phyloP scores from a whole-genome alignment of 2,113 vertebrate genomes.

The Clarias magur region DNA sequence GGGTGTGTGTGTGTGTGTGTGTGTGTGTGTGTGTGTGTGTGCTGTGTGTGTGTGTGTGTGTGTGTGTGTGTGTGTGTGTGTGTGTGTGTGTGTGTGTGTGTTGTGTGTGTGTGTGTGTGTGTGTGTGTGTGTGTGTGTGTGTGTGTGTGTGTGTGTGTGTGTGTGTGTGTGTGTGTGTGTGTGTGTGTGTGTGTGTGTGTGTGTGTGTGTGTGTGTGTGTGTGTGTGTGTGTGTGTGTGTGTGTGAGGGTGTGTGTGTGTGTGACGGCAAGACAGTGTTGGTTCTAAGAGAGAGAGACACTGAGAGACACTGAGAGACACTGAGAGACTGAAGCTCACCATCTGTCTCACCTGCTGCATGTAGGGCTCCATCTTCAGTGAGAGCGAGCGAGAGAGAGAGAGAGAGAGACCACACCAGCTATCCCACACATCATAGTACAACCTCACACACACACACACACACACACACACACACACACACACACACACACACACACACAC shows the following conservation, averaged over 20 bases:
- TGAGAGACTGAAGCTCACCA: slow-evolving; percentile 33
- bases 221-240: not conserved
- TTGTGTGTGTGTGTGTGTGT: too few species aligned
- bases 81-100: slow-evolving; percentile 39
- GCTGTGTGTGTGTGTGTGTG: slow-evolving; percentile 4
- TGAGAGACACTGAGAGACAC: slow-evolving; percentile 51
- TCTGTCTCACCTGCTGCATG: slow-evolving; percentile 53
- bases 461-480: slow-evolving; percentile 16
- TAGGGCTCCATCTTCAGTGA: slow-evolving; percentile 44
- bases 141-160: slow-evolving; percentile 38
- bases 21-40: not conserved
- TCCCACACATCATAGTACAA: slow-evolving; percentile 13
- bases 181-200: not conserved
- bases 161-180: not conserved
- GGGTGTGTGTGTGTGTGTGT: not conserved
- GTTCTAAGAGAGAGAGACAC: slow-evolving; percentile 34
- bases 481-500: not conserved
- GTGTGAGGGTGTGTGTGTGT: not conserved
- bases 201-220: slow-evolving; percentile 9
- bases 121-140: too few species aligned
- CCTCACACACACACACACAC: slow-evolving; percentile 2
- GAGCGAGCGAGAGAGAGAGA: not conserved
- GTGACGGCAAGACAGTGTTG: not conserved
- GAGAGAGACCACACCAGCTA: not conserved
- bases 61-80: not conserved